Conservation (phyloP, 2,888 invertebrate species). For the Cantharis flavilabris region DNA sequence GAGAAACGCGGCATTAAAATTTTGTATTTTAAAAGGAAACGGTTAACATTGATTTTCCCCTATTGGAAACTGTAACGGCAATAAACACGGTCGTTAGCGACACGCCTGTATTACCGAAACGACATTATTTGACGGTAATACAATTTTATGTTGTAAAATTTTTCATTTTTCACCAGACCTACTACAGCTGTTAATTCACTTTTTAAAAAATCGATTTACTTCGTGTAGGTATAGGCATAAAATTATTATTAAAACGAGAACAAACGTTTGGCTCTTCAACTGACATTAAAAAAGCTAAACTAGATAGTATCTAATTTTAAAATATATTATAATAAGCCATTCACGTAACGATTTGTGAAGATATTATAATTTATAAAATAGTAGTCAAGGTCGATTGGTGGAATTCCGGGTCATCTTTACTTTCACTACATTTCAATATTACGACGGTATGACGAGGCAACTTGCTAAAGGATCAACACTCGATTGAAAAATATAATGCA, state of each 20-base stretch:
- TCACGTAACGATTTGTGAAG: neutral
- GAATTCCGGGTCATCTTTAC: conserved; percentile 7
- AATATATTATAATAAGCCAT: neutral
- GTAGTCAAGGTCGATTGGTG: neutral
- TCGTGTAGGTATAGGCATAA: neutral
- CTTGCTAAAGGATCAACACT: neutral
- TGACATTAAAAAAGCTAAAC: neutral
- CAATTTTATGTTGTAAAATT: neutral
- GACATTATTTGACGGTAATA: neutral
- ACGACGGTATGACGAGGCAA: neutral
- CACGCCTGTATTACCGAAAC: neutral
- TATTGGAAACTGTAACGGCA: neutral
- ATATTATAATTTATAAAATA: neutral
- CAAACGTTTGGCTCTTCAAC: neutral
- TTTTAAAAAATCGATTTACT: neutral
- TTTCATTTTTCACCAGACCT: neutral
- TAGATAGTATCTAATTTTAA: neutral
- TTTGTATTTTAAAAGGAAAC: neutral
- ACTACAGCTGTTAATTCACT: neutral
- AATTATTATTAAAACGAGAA: neutral
- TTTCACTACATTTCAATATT: neutral
- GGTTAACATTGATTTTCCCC: neutral
- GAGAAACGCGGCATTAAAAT: neutral
- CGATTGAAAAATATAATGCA: neutral
- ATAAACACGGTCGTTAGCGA: conserved; percentile 3